Evolutionary conservation across 1,140 invertebrate genomes (phyloP).

Genomic region (Manduca sexta): DNA sequence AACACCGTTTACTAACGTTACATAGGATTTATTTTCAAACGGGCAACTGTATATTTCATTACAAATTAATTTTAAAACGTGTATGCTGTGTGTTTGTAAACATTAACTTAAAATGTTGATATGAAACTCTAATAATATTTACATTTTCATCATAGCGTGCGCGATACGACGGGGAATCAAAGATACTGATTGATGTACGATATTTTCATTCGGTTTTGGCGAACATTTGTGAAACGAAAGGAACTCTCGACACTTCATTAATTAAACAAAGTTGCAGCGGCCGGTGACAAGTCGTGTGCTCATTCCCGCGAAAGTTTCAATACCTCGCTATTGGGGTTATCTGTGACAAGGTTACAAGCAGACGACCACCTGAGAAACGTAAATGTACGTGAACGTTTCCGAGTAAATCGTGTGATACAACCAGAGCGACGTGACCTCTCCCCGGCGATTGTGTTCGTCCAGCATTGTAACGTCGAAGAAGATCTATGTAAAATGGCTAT

Average conservation of each 20-base stretch:
- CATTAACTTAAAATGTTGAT: no score
- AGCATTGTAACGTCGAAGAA: constrained; percentile 6
- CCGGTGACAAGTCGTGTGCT: constrained; percentile 33
- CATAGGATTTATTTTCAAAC: constrained; percentile 9
- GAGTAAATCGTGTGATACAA: constrained; percentile 35
- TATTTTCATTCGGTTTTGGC: background rate
- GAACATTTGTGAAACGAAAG: constrained; percentile 21
- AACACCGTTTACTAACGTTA: constrained; percentile 46
- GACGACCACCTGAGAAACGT: constrained; percentile 57
- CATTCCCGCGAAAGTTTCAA: constrained; percentile 60
- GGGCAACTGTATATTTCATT: background rate
- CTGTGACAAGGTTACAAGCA: constrained; percentile 59
- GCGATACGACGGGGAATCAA: no score
- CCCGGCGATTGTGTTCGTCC: constrained; percentile 16
- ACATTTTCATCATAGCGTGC: background rate
- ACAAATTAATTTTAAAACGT: background rate
- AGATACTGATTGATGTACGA: background rate
- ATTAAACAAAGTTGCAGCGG: constrained; percentile 40
- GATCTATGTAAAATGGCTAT: constrained; percentile 28
- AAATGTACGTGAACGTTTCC: constrained; percentile 40
- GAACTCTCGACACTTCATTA: constrained; percentile 31
- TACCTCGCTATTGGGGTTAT: constrained; percentile 49
- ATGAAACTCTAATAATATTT: no score
- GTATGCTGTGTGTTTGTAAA: no score
- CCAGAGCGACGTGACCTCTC: constrained; percentile 25